Conservation (phyloP, 2,888 invertebrate genomes). For the Dicyrtoma fusca region DNA sequence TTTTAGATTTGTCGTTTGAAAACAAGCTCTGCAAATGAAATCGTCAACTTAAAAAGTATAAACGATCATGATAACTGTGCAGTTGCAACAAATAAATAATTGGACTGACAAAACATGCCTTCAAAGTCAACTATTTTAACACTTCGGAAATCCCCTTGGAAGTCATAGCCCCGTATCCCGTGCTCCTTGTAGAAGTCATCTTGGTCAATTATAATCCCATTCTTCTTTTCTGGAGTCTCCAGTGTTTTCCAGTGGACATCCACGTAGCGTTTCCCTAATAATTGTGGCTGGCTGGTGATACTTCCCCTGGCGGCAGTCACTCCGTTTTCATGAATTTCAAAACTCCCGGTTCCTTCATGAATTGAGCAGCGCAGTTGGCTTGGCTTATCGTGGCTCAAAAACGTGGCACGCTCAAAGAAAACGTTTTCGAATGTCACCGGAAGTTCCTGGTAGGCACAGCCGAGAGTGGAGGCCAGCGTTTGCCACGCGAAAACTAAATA, state of each 20-base stretch:
- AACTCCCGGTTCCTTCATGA: slow-evolving; percentile 77
- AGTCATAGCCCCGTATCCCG: slow-evolving; percentile 82
- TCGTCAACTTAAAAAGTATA: too few relatives aligned
- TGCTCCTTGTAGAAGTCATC: slow-evolving; percentile 85
- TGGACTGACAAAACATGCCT: slow-evolving; percentile 61
- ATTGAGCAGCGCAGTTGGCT: too few relatives aligned
- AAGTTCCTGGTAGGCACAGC: too few relatives aligned
- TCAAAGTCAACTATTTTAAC: slow-evolving; percentile 74
- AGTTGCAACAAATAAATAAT: too few relatives aligned
- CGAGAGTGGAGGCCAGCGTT: too few relatives aligned
- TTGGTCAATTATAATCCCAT: background rate
- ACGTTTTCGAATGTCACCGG: too few relatives aligned
- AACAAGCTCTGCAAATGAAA: too few relatives aligned
- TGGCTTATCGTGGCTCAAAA: too few relatives aligned
- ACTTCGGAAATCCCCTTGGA: slow-evolving; percentile 78
- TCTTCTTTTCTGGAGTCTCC: background rate
- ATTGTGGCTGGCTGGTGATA: slow-evolving; percentile 64
- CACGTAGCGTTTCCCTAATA: background rate
- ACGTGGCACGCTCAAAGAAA: too few relatives aligned
- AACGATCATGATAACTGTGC: too few relatives aligned
- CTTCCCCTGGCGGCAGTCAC: slow-evolving; percentile 78
- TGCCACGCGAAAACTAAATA: too few relatives aligned
- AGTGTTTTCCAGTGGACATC: background rate
- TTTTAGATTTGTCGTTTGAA: too few relatives aligned
- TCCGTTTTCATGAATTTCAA: slow-evolving; percentile 87